phyloP scores from a whole-genome alignment of 2,797 vertebrate species.

The Sebastes itinus region DNA sequence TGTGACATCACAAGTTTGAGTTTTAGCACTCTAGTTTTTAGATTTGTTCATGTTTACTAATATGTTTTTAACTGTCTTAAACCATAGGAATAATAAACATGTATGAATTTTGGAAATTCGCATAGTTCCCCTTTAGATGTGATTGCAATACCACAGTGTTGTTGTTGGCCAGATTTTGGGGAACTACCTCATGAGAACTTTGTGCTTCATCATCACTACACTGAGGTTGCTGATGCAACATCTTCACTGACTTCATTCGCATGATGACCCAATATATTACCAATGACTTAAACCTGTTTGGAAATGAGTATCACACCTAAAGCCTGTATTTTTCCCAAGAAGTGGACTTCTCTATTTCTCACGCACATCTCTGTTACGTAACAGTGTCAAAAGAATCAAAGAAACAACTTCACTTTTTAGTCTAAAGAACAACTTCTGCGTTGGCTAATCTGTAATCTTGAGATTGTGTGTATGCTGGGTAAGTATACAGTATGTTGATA shows the following conservation, averaged over 20 bases:
- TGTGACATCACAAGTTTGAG: too few relatives aligned
- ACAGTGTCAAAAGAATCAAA: not conserved
- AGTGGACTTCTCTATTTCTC: not conserved
- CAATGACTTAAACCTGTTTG: not conserved
- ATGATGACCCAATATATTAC: conserved; percentile 19
- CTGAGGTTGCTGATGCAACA: conserved; percentile 38
- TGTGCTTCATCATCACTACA: conserved; percentile 22
- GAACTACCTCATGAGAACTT: conserved; percentile 37
- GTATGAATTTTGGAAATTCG: too few relatives aligned
- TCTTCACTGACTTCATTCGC: not conserved
- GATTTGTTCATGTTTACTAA: too few relatives aligned
- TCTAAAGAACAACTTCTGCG: not conserved
- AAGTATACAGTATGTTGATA: conserved; percentile 15
- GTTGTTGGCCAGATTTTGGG: not conserved
- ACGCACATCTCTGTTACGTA: not conserved
- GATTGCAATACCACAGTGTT: not conserved
- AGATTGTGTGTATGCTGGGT: not conserved
- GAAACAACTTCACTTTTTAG: not conserved
- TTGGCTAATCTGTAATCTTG: not conserved
- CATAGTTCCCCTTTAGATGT: not conserved
- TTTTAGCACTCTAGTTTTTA: too few relatives aligned
- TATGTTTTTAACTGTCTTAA: too few relatives aligned
- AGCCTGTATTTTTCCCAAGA: not conserved
- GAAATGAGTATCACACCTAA: not conserved
- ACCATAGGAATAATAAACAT: too few relatives aligned